A percentile compares a stretch with the other conserved stretches of the same genome.
phyloP scores from a whole-genome alignment of 2,797 vertebrate genomes.

The Sus cebifrons region DNA sequence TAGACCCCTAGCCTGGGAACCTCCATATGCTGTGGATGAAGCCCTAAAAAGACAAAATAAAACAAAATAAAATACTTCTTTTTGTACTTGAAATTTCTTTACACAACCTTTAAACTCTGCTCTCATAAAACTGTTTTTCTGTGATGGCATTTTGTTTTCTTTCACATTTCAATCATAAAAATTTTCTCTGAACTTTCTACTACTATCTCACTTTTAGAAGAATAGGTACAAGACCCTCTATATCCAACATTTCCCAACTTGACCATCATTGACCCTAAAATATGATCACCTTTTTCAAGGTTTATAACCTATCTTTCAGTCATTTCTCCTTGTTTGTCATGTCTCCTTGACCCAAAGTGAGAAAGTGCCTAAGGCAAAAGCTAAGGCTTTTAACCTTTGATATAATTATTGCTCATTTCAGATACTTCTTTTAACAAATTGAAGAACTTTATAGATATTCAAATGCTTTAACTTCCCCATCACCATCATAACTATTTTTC shows the following conservation, averaged over 20 bases:
- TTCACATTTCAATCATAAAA: constrained; percentile 18
- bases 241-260: constrained; percentile 42
- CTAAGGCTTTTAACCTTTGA: background rate
- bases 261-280: background rate
- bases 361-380: background rate
- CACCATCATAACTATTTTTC: constrained; percentile 11
- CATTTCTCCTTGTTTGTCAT: constrained; percentile 6
- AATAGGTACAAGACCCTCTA: background rate
- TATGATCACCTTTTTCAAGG: background rate
- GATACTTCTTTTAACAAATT: constrained; percentile 39
- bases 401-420: constrained; percentile 59
- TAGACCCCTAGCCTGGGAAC: no score
- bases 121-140: constrained; percentile 17
- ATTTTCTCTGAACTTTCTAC: constrained; percentile 46
- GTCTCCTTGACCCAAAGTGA: background rate
- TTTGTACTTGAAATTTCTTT: constrained; percentile 21
- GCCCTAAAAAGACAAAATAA: no score
- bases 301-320: constrained; percentile 21
- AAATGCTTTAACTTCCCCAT: background rate
- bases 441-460: constrained; percentile 34
- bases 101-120: background rate
- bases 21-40: no score
- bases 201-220: constrained; percentile 31
- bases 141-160: background rate
- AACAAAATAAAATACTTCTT: background rate